A percentile compares a stretch with the other conserved stretches of the same genome.
phyloP scores from a whole-genome alignment of 2,888 invertebrate species.

The Shargacucullia verbasci region DNA sequence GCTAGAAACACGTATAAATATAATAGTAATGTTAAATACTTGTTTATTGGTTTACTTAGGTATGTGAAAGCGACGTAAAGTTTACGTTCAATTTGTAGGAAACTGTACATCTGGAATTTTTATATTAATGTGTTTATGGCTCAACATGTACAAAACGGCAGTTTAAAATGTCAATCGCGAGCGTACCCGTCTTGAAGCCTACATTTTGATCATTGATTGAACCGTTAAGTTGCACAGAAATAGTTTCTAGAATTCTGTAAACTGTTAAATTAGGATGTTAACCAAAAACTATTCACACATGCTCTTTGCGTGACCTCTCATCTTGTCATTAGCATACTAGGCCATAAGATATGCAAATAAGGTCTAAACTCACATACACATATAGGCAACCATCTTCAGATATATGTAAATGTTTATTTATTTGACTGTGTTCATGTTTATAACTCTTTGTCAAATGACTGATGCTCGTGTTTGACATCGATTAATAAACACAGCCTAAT shows the following conservation, averaged over 20 bases:
- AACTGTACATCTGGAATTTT: too few relatives aligned
- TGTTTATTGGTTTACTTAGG: too few relatives aligned
- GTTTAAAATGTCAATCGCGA: too few relatives aligned
- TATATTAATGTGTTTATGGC: too few relatives aligned
- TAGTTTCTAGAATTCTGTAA: slow-evolving; percentile 31
- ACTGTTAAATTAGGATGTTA: slow-evolving; percentile 20
- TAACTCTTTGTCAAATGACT: background rate
- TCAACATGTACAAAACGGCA: too few relatives aligned
- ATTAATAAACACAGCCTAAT: background rate
- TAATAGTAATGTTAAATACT: too few relatives aligned
- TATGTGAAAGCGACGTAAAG: too few relatives aligned
- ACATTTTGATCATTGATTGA: too few relatives aligned
- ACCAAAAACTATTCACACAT: slow-evolving; percentile 32
- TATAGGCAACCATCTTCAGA: slow-evolving; percentile 12
- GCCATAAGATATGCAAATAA: slow-evolving; percentile 38
- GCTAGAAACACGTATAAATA: too few relatives aligned
- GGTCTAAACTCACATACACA: slow-evolving; percentile 18
- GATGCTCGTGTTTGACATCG: background rate
- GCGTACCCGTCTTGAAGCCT: too few relatives aligned
- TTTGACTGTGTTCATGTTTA: slow-evolving; percentile 2
- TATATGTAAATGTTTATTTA: slow-evolving; percentile 32
- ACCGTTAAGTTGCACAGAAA: background rate
- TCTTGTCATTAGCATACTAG: slow-evolving; percentile 44
- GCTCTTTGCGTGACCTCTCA: slow-evolving; percentile 35
- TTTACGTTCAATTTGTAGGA: too few relatives aligned